phyloP scores from a whole-genome alignment of 2,797 vertebrate species.

The Salarias fasciatus region DNA sequence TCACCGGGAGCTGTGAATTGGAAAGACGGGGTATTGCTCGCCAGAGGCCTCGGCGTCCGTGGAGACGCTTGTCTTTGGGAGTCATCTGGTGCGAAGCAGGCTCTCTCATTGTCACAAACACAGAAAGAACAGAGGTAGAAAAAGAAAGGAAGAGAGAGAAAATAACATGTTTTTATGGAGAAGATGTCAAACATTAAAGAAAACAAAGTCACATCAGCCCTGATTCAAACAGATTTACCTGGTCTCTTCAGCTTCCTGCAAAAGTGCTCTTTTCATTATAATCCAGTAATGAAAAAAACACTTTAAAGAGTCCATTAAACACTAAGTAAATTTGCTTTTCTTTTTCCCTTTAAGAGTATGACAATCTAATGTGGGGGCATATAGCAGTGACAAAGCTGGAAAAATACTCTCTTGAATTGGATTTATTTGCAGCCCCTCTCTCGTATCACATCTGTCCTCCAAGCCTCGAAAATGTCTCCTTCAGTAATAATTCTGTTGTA shows the following conservation, averaged over 20 bases:
- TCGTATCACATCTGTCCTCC: background rate
- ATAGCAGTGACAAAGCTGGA: slow-evolving; percentile 4
- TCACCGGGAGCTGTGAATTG: slow-evolving; percentile 71
- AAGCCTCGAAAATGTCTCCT: background rate
- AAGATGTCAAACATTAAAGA: slow-evolving; percentile 4
- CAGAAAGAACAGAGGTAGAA: background rate
- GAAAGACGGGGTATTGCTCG: slow-evolving; percentile 51
- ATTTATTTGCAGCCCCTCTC: slow-evolving; percentile 2
- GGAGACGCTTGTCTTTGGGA: slow-evolving; percentile 24
- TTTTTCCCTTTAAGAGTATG: background rate
- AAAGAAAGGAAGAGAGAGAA: background rate
- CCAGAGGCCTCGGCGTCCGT: slow-evolving; percentile 19
- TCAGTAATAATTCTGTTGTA: background rate
- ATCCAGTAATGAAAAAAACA: slow-evolving; percentile 22
- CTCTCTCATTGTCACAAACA: too few relatives aligned
- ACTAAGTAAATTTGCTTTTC: slow-evolving; percentile 17
- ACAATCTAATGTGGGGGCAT: background rate
- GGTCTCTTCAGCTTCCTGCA: too few relatives aligned
- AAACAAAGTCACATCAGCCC: slow-evolving; percentile 2
- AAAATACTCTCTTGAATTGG: background rate
- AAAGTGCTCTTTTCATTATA: slow-evolving; percentile 19
- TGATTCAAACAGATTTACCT: slow-evolving; percentile 9
- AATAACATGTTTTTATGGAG: background rate
- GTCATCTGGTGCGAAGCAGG: slow-evolving; percentile 7
- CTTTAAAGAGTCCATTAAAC: slow-evolving; percentile 8